Evolutionary conservation across 2,797 vertebrate species (phyloP).

Genomic region (Etheostoma perlongum): DNA sequence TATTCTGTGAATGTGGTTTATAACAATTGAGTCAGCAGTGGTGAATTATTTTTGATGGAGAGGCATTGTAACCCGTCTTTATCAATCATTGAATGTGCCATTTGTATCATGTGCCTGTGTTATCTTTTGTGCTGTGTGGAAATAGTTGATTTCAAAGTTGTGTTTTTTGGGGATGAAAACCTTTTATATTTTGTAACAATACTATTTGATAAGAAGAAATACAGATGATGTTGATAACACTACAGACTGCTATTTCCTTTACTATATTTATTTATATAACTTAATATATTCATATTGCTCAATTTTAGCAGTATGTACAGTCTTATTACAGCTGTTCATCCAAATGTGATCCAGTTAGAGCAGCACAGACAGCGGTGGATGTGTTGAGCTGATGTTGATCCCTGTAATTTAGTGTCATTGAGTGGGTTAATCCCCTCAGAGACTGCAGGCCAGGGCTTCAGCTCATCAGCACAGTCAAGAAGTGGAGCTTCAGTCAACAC

Average conservation of each 20-base stretch:
- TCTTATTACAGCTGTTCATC: constrained; percentile 74
- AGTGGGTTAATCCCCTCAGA: constrained; percentile 86
- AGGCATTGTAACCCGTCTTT: constrained; percentile 58
- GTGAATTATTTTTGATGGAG: constrained; percentile 74
- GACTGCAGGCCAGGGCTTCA: constrained; percentile 81
- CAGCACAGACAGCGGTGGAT: constrained; percentile 78
- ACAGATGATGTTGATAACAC: constrained; percentile 10
- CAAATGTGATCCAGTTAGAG: constrained; percentile 79
- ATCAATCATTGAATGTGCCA: constrained; percentile 51
- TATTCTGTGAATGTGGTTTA: constrained; percentile 67
- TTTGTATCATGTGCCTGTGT: constrained; percentile 52
- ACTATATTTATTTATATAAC: constrained; percentile 26
- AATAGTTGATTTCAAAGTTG: constrained; percentile 56
- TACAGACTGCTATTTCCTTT: not conserved
- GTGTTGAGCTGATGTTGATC: constrained; percentile 85
- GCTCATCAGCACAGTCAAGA: constrained; percentile 79
- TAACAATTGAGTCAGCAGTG: constrained; percentile 67
- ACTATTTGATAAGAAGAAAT: constrained; percentile 27
- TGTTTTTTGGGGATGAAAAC: constrained; percentile 55
- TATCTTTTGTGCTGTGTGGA: constrained; percentile 57
- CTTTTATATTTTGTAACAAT: constrained; percentile 44
- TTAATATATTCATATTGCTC: constrained; percentile 51
- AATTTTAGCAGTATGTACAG: constrained; percentile 61
- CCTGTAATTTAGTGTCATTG: constrained; percentile 87
- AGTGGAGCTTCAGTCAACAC: constrained; percentile 73